Evolutionary conservation across 1,140 invertebrate species (phyloP), one percentile per base, ranked within the genome.

Genomic region (Cydia splendana): DNA sequence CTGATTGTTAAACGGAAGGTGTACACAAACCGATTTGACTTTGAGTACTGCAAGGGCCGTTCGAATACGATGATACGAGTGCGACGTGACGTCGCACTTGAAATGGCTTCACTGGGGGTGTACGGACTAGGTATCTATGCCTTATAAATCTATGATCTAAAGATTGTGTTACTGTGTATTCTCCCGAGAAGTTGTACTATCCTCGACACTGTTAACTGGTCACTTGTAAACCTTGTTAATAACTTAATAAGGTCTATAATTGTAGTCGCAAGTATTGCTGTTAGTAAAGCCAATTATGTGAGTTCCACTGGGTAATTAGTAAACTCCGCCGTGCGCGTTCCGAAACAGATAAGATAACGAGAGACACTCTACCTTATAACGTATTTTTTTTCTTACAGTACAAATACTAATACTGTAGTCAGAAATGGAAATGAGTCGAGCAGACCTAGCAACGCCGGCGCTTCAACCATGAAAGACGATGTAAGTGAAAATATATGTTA

Each of bases 391-490:
- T 57, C 57, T 85, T 83, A 3, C 77, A 90, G 88, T 75, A 87
- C 88, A 13, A 88, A 89, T 75, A 87, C 88, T 7, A 88, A 89
- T 67, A 92, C 88, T 76, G 75, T 86, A 0, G 83, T 77, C 12
- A 85, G 76, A 78, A 85, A 86, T 62, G 79, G 69, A 48, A 71
- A 71, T 42, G 88, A 84, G 18, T 91, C 89, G 0, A 86, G 84
- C 78, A 81, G 89, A 77, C 87, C 85, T 2, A 93, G 91, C 77
- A 88, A 91, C 84, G 87, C 82, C 20, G 90, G 88, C 30, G 86
- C 85, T 20, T 93, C 91, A 0, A 93, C 91, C 13, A 90, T 91
- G 75, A 91, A 88, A 82, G 88, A 91, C 74, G 91, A 93, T 79
- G 91, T 90, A 81, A 89, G 85, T 87, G 45, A 13, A 45, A 45